phyloP scores from a whole-genome alignment of 2,113 vertebrate species.

The Mesoclemmys tuberculata region DNA sequence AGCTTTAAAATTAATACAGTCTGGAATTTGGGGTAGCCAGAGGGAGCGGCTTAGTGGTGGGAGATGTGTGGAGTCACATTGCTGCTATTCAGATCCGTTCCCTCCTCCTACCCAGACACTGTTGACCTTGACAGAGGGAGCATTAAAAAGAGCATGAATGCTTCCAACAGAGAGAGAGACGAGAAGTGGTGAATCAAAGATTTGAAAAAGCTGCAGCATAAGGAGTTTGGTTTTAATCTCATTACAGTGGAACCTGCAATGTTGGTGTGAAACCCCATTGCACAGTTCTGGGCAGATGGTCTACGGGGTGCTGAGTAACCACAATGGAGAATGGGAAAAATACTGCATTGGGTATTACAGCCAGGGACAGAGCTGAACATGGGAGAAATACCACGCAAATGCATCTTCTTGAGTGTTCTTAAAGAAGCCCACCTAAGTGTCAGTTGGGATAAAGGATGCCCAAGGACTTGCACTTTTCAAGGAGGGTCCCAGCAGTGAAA shows the following conservation, averaged over 20 bases:
- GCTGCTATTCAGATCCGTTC: neutral
- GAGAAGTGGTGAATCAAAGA: neutral
- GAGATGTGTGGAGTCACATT: neutral
- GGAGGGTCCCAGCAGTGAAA: neutral
- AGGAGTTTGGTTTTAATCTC: neutral
- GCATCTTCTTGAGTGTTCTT: neutral
- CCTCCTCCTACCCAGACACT: neutral
- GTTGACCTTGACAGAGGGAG: neutral
- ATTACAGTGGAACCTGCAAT: neutral
- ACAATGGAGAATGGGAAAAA: neutral
- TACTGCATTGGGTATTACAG: neutral
- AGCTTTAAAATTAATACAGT: neutral
- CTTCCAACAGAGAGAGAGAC: neutral
- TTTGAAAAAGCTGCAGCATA: neutral
- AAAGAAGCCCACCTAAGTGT: neutral
- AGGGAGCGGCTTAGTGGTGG: neutral
- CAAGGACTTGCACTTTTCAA: neutral
- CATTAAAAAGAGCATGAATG: neutral
- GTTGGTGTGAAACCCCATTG: neutral
- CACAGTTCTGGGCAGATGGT: neutral
- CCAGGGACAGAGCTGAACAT: neutral
- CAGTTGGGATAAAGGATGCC: neutral
- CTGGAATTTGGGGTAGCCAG: neutral
- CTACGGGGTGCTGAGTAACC: too few relatives aligned
- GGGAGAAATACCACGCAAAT: neutral